Percentiles rank a stretch among this genome's conserved stretches.
Conservation (phyloP, 2,113 vertebrate species). For the Sapayoa aenigma region DNA sequence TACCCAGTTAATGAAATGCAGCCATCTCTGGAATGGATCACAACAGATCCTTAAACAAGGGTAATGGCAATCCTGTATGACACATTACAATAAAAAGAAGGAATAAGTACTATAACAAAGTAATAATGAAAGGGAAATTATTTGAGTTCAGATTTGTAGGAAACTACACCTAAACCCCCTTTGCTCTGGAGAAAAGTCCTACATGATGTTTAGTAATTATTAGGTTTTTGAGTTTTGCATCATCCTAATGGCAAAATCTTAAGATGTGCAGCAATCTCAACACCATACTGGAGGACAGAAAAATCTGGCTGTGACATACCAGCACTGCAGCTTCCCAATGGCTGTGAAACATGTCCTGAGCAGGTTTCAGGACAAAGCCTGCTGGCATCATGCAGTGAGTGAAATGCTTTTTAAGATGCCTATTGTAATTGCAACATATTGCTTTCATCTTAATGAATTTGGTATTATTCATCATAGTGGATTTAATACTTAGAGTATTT, state of each 20-base stretch:
- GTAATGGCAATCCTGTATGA: background rate
- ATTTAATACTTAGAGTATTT: constrained; percentile 4
- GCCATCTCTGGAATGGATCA: background rate
- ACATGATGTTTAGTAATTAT: background rate
- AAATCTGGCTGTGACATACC: background rate
- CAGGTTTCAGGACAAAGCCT: background rate
- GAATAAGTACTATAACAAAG: background rate
- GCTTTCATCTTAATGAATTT: background rate
- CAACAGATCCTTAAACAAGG: background rate
- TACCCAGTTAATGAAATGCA: background rate
- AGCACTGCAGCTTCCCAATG: background rate
- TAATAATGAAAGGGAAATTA: background rate
- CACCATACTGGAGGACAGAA: background rate
- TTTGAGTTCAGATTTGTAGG: background rate
- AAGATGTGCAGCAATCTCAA: background rate
- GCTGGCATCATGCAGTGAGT: background rate
- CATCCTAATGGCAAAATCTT: background rate
- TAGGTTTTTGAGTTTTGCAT: background rate
- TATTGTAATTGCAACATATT: background rate
- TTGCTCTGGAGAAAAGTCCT: background rate
- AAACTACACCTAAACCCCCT: background rate
- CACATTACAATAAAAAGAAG: background rate
- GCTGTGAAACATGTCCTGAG: background rate
- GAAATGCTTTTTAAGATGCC: background rate
- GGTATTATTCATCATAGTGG: background rate